phyloP scores from a whole-genome alignment of 2,888 invertebrate species.

The Euplagia quadripunctaria region DNA sequence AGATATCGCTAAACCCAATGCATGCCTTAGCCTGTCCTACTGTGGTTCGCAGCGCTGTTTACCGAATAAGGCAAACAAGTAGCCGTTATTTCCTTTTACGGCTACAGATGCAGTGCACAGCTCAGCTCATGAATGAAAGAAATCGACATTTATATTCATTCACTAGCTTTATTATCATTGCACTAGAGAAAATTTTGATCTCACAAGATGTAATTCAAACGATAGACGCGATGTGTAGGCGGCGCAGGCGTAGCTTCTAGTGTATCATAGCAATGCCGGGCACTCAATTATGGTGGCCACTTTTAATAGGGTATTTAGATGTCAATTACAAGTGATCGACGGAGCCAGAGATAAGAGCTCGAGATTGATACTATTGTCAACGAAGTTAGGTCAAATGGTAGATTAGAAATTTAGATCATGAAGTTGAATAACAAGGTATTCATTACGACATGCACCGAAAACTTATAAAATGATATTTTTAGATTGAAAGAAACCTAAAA shows the following conservation, averaged over 20 bases:
- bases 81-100: constrained; percentile 71
- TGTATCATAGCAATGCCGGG: constrained; percentile 57
- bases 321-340: constrained; percentile 74
- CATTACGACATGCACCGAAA: neutral
- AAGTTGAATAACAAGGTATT: constrained; percentile 14
- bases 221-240: constrained; percentile 51
- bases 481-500: neutral
- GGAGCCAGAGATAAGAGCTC: constrained; percentile 51
- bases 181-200: constrained; percentile 46
- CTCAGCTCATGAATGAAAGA: constrained; percentile 43
- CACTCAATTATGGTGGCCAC: constrained; percentile 68
- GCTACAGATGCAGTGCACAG: constrained; percentile 37
- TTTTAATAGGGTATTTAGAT: constrained; percentile 77
- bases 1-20: constrained; percentile 55
- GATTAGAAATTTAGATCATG: constrained; percentile 33
- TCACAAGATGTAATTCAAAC: constrained; percentile 51
- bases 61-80: constrained; percentile 71
- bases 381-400: constrained; percentile 35
- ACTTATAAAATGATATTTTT: neutral
- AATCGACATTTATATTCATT: constrained; percentile 49
- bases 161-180: constrained; percentile 43
- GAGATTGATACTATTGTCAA: constrained; percentile 56
- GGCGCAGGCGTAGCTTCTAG: constrained; percentile 58
- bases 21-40: constrained; percentile 56
- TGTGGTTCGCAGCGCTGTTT: constrained; percentile 63